These are phyloP conservation scores for Clivina fossor DNA, from an alignment of 2,888 invertebrate genomes.

Conservation along the genomic window DNA sequence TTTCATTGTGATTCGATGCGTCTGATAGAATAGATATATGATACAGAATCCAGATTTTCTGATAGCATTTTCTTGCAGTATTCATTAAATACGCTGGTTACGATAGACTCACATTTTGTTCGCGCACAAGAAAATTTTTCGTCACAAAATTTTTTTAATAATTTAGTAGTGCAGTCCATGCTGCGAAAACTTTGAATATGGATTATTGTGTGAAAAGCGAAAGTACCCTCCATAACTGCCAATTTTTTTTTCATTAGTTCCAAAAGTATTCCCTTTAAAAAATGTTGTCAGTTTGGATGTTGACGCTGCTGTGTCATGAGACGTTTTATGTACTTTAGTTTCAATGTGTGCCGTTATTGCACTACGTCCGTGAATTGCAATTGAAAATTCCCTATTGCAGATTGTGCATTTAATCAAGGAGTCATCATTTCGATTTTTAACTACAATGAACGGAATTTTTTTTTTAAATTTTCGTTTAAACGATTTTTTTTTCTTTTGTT, in stretches of 20 bases:
- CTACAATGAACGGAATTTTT: slow-evolving; percentile 4
- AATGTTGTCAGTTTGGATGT: slow-evolving; percentile 6
- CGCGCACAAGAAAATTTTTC: slow-evolving; percentile 24
- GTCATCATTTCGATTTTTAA: slow-evolving; percentile 5
- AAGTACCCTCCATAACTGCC: slow-evolving; percentile 23
- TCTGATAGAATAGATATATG: too few species aligned
- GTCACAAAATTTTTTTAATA: slow-evolving; percentile 20
- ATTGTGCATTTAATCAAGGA: slow-evolving; percentile 5
- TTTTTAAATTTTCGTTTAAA: slow-evolving; percentile 7
- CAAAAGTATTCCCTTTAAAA: slow-evolving; percentile 7
- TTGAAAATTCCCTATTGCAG: slow-evolving; percentile 4
- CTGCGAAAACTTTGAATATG: slow-evolving; percentile 35
- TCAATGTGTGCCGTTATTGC: slow-evolving; percentile 7
- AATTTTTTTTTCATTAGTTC: slow-evolving; percentile 16
- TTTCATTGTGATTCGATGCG: slow-evolving; percentile 34
- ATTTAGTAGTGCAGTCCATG: slow-evolving; percentile 30
- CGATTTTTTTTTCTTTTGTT: slow-evolving; percentile 5
- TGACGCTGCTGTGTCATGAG: slow-evolving; percentile 7
- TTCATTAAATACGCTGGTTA: slow-evolving; percentile 7
- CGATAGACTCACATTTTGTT: slow-evolving; percentile 8
- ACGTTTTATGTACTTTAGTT: slow-evolving; percentile 7
- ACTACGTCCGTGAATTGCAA: slow-evolving; percentile 6
- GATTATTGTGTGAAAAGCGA: slow-evolving; percentile 29
- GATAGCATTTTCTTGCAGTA: slow-evolving; percentile 4
- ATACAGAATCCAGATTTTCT: slow-evolving; percentile 4